Evolutionary conservation across 2,797 vertebrate species (phyloP), one percentile per base, ranked within the genome.

Genomic region (Propithecus deckenii): DNA sequence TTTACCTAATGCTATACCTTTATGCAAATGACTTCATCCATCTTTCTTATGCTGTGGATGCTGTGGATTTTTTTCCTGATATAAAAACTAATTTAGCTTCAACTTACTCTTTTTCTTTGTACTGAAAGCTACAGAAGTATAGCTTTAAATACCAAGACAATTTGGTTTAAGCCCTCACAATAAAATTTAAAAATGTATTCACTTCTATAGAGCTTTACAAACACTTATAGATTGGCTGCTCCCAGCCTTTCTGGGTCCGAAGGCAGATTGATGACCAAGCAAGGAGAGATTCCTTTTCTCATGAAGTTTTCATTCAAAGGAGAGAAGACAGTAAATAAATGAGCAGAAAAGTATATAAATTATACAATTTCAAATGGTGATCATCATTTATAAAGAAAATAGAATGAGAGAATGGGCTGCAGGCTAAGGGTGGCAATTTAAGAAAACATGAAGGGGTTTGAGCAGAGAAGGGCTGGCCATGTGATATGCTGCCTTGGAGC

Each of bases 351-450:
- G 46, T 20, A 30, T 69, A n/a, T n/a, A 74, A 80, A 88, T 86
- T n/a, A 8, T 22, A 75, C 65, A 12, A 84, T 88, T 94, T 46
- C 28, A 46, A 80, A n/a, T 41, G 55, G 23, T 61, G 88, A 65
- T 48, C 50, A 89, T n/a, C 41, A 61, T 71, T 92, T 86, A 78
- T 43, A 91, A 92, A 80, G 79, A 71, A 94, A 69, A 67, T 52
- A 61, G 52, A 95, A 74, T 0, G 7, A 74, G 17, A 43, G 67
- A 35, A 50, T 41, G 57, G 30, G 13, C 20, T 90, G 57, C 63
- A 72, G 28, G 30, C 32, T 63, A 67, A 1, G 2, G 41, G 25
- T 52, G 59, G 63, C 59, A 25, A 10, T 20, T 67, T 32, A 48
- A 48, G 52, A 69, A 43, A 59, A 0, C 10, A 30, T 0, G 3